These are phyloP conservation scores for Drosophila trichaetosa DNA, from an alignment of 2,888 invertebrate genomes.

Conservation along the genomic window DNA sequence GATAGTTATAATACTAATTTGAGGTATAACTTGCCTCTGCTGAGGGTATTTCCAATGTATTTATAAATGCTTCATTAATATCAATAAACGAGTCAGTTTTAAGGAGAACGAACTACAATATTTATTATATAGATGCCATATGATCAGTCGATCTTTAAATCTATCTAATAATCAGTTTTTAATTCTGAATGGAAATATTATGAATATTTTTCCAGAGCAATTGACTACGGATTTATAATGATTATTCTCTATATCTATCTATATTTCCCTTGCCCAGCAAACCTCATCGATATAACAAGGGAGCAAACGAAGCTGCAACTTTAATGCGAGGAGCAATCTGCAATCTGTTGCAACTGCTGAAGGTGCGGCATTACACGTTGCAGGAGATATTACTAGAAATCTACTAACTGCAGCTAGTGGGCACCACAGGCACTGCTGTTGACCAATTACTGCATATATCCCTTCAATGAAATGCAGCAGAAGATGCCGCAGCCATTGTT, in stretches of 20 bases:
- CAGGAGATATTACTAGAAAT: neutral
- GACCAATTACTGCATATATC: conserved; percentile 86
- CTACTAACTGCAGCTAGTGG: neutral
- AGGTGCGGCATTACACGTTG: neutral
- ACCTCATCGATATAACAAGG: neutral
- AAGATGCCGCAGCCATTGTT: too few species aligned
- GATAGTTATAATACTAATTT: neutral
- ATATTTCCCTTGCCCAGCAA: neutral
- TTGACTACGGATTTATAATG: neutral
- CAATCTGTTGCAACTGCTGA: neutral
- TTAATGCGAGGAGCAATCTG: neutral
- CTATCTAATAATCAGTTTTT: too few species aligned
- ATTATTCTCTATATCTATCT: neutral
- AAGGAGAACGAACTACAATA: neutral
- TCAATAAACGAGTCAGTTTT: neutral
- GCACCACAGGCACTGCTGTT: neutral
- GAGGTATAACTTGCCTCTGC: neutral
- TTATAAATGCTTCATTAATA: neutral
- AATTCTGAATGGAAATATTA: neutral
- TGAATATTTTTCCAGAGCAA: neutral
- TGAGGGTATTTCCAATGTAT: neutral
- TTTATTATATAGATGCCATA: neutral
- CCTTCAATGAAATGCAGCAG: neutral
- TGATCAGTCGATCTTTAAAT: neutral
- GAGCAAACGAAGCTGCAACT: neutral